Base-by-base conservation (phyloP, 2,888 invertebrate species). In the Eurytoma californica region DNA sequence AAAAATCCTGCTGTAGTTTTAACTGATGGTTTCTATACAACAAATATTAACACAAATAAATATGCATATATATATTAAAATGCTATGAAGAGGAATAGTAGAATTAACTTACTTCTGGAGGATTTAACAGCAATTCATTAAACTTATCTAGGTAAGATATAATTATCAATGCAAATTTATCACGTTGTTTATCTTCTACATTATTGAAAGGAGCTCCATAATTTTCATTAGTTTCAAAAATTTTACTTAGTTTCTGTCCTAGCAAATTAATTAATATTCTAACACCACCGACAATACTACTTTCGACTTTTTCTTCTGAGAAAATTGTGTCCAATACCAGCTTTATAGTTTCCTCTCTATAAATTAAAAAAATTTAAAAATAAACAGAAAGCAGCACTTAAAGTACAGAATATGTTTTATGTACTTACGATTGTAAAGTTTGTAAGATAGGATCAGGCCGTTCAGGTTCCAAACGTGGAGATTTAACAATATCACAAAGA, bases 401-500 rank as follows among this genome's bases (percentile, higher is more conserved):
- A 47, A 60, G 30, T 39, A 13, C 5, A 49, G 18, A 47, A 24
- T 14, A 76, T 51, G 20, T 72, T 39, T 7, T 5, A 39, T 39
- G 65, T 39, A 66, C 93, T 92, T 91, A 95, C 95, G 93, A 94
- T 92, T 96, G 95, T 87, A 96, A 92, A 84, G 93, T 92, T 87
- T 93, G 92, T 83, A 96, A 92, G 86, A 96, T 92, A 77, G 95
- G 95, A 92, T 95, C 95, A 67, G 92, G 92, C 88, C 94, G 94
- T 84, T 87, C 85, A 85, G 92, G 92, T 86, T 92, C 92, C 86
- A 93, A 93, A 84, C 94, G 92, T 82, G 94, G 93, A 87, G 92
- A 92, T 86, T 93, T 92, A 84, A 97, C 93, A 88, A 97, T 94
- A 92, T 97, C 97, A 91, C 95, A 95, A 86, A 98, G 93, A 90